These are phyloP conservation scores for Lasiurus borealis DNA, from an alignment of 2,113 vertebrate species.

Conservation along the genomic window DNA sequence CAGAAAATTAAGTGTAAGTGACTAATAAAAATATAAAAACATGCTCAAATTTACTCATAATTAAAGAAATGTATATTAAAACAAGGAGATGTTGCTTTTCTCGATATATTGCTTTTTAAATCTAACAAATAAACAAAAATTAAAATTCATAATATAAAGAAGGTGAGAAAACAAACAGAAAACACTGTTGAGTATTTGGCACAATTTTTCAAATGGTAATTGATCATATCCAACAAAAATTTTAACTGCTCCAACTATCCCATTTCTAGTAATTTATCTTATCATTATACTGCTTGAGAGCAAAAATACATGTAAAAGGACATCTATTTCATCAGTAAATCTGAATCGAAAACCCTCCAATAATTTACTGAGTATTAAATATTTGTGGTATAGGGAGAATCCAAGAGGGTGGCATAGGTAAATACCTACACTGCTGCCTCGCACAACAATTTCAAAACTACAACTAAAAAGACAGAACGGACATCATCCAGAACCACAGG, in stretches of 20 bases:
- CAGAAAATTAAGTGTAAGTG: constrained; percentile 45
- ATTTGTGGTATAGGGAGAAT: neutral
- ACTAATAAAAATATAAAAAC: constrained; percentile 46
- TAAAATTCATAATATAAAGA: constrained; percentile 7
- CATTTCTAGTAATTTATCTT: constrained; percentile 48
- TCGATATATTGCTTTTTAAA: constrained; percentile 17
- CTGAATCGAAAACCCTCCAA: neutral
- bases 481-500: no score
- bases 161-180: constrained; percentile 21
- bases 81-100: constrained; percentile 10
- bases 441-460: no score
- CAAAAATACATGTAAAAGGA: constrained; percentile 56
- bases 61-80: constrained; percentile 6
- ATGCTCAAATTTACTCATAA: constrained; percentile 10
- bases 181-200: neutral
- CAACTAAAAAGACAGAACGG: no score
- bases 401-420: no score
- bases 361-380: neutral
- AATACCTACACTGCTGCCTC: no score
- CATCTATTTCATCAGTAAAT: neutral
- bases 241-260: constrained; percentile 7
- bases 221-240: constrained; percentile 25
- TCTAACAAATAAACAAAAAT: constrained; percentile 26
- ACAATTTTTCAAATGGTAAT: constrained; percentile 31
- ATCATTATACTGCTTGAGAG: constrained; percentile 20